Evolutionary conservation across 2,888 invertebrate species (phyloP).

Genomic region (Watsonalla binaria): DNA sequence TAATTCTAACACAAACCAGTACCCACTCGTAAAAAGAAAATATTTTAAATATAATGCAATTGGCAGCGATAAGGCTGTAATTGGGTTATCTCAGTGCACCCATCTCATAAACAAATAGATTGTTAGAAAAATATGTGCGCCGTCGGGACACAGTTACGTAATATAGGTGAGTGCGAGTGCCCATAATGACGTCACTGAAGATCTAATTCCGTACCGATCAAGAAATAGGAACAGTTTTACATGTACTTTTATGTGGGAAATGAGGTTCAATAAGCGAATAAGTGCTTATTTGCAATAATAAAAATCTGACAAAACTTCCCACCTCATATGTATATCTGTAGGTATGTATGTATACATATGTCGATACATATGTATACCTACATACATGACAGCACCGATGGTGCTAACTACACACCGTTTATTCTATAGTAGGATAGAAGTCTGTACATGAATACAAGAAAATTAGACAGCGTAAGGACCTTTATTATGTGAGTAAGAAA

Average conservation of each 20-base stretch:
- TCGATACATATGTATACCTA: too few relatives aligned
- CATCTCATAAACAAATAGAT: constrained; percentile 58
- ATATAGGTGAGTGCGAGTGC: constrained; percentile 1
- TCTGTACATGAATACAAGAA: too few relatives aligned
- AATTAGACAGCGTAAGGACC: too few relatives aligned
- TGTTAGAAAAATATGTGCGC: constrained; percentile 35
- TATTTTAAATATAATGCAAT: constrained; percentile 51
- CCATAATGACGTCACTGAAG: not conserved
- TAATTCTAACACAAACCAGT: constrained; percentile 31
- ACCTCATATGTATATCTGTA: too few relatives aligned
- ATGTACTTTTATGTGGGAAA: constrained; percentile 4
- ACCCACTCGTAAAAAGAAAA: constrained; percentile 36
- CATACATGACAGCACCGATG: too few relatives aligned
- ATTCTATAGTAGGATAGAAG: too few relatives aligned
- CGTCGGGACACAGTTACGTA: constrained; percentile 22
- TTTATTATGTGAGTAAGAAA: too few relatives aligned
- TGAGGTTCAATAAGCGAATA: not conserved
- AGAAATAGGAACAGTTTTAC: not conserved
- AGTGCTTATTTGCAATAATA: not conserved
- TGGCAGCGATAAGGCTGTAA: constrained; percentile 51
- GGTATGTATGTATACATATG: too few relatives aligned
- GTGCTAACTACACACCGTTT: too few relatives aligned
- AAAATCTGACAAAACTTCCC: too few relatives aligned
- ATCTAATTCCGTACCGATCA: not conserved
- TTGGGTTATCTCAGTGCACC: constrained; percentile 61